Evolutionary conservation across 35 echinoderm and acorn worm species (phyloP).

Genomic region (Lytechinus pictus): DNA sequence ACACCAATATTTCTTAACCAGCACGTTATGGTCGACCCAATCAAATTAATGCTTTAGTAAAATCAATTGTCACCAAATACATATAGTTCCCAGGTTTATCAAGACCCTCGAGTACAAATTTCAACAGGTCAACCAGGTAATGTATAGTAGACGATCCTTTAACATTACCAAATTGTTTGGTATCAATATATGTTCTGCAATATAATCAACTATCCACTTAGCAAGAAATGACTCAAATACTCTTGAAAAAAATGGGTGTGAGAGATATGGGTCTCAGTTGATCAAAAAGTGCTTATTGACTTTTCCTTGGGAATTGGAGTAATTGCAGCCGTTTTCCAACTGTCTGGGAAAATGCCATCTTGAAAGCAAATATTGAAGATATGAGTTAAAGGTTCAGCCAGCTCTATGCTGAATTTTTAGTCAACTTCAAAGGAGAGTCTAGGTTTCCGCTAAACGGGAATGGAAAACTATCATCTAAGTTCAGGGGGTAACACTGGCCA

Average conservation of each 20-base stretch:
- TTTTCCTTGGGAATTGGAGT: no score
- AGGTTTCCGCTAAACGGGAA: no score
- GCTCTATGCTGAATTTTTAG: neutral
- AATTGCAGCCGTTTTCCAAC: conserved; percentile 44
- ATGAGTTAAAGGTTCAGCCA: no score
- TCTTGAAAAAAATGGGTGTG: conserved; percentile 30
- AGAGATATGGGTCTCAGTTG: conserved; percentile 56
- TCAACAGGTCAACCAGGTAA: conserved; percentile 49
- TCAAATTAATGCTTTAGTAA: conserved; percentile 61
- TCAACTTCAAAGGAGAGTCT: conserved; percentile 23
- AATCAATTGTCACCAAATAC: conserved; percentile 48
- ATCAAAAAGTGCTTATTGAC: neutral
- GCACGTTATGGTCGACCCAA: conserved; percentile 52
- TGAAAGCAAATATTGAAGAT: neutral
- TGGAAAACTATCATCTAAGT: no score
- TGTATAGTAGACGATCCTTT: conserved; percentile 44
- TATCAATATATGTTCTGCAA: neutral
- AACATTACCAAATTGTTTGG: no score
- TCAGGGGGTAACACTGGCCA: no score
- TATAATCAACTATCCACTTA: conserved; percentile 45
- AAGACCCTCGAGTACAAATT: no score
- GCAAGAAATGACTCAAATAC: no score
- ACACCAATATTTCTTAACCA: conserved; percentile 41
- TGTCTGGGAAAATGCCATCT: no score
- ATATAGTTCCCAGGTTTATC: no score